These are phyloP conservation scores for Anoplolepis gracilipes DNA, from an alignment of 1,140 invertebrate species.

Conservation along the genomic window DNA sequence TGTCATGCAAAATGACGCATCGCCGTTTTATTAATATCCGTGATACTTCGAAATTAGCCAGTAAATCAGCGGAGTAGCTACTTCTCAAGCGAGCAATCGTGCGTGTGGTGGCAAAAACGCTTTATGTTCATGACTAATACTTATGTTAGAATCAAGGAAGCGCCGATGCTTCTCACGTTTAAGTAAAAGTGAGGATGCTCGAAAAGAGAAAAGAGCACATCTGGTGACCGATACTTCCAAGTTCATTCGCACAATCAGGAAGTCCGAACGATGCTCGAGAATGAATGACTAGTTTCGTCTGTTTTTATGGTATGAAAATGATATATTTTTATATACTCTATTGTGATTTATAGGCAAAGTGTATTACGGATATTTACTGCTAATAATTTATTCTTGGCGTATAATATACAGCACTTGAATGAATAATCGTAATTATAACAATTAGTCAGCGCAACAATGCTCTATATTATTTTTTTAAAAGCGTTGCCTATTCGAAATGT, in stretches of 20 bases:
- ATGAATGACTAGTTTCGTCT: not conserved
- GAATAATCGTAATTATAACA: constrained; percentile 13
- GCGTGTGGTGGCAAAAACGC: not conserved
- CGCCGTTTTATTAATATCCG: constrained; percentile 56
- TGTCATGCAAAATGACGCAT: not conserved
- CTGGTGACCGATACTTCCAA: not conserved
- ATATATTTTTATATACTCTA: not conserved
- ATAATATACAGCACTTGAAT: not conserved
- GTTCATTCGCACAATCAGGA: constrained; percentile 43
- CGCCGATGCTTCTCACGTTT: not conserved
- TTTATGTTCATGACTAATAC: not conserved
- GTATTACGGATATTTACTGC: constrained; percentile 27
- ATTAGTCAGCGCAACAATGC: not conserved
- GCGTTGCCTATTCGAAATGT: not conserved
- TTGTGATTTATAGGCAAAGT: constrained; percentile 19
- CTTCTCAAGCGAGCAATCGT: not conserved
- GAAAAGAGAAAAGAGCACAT: constrained; percentile 43
- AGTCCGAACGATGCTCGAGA: constrained; percentile 4
- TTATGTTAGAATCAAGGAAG: not conserved
- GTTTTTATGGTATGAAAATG: not conserved
- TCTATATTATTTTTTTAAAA: not conserved
- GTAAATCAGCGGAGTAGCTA: constrained; percentile 9
- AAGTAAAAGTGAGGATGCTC: constrained; percentile 31
- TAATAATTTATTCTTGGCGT: constrained; percentile 24
- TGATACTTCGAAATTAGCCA: constrained; percentile 48